Conservation (phyloP, 2,888 invertebrate genomes). For the Drosophila flavopinicola region DNA sequence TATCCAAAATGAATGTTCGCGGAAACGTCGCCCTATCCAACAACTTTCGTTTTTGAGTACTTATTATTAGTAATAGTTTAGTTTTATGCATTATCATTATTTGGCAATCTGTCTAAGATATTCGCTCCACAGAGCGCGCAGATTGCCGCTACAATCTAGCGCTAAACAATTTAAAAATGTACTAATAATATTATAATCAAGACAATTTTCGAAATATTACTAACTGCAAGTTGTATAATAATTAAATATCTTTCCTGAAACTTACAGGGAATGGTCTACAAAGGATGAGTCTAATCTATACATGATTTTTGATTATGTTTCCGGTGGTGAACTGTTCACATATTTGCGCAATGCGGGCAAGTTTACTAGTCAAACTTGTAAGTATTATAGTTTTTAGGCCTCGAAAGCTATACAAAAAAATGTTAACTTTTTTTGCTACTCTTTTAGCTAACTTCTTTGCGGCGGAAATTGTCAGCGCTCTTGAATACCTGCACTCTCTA, state of each 20-base stretch:
- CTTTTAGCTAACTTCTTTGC: conserved; percentile 93
- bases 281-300: conserved; percentile 96
- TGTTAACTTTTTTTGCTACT: not conserved
- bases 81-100: too few relatives aligned
- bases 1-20: too few relatives aligned
- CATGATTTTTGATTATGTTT: conserved; percentile 98
- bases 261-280: conserved; percentile 94
- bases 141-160: too few relatives aligned
- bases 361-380: conserved; percentile 93
- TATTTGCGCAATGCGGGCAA: conserved; percentile 96
- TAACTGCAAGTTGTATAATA: not conserved
- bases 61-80: too few relatives aligned
- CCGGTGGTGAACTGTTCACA: conserved; percentile 98
- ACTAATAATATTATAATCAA: too few relatives aligned
- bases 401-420: not conserved
- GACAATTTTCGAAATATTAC: not conserved
- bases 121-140: too few relatives aligned
- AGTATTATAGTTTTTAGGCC: conserved; percentile 55
- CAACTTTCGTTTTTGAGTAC: too few relatives aligned
- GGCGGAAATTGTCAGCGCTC: conserved; percentile 95
- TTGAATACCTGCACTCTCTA: conserved; percentile 96
- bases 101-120: too few relatives aligned
- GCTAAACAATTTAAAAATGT: too few relatives aligned
- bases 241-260: not conserved
- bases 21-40: too few relatives aligned